Evolutionary conservation across 1,140 invertebrate species (phyloP).

Genomic region (Heliconius himera): DNA sequence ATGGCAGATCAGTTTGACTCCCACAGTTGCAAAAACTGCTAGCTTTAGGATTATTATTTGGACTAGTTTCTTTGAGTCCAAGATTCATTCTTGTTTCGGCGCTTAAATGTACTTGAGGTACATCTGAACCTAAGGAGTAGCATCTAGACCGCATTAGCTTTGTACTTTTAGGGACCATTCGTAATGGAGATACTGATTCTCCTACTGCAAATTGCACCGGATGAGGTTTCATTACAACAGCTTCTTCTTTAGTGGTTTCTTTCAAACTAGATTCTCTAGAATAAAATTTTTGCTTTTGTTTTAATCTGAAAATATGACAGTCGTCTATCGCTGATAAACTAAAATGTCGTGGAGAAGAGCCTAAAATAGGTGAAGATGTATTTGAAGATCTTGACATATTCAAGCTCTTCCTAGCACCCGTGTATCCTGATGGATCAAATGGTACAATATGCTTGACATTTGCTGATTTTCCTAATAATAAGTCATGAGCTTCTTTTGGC

Average conservation of each 20-base stretch:
- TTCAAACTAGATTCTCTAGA: constrained; percentile 76
- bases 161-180: constrained; percentile 62
- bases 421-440: constrained; percentile 84
- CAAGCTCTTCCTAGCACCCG: constrained; percentile 72
- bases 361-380: constrained; percentile 73
- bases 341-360: constrained; percentile 82
- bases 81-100: constrained; percentile 84
- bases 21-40: constrained; percentile 85
- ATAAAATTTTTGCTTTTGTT: constrained; percentile 73
- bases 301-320: constrained; percentile 76
- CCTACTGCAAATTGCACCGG: constrained; percentile 86
- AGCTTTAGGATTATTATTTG: constrained; percentile 61
- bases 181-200: constrained; percentile 83
- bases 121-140: constrained; percentile 84
- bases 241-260: constrained; percentile 68
- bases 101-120: constrained; percentile 82
- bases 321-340: constrained; percentile 84
- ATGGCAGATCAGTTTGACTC: constrained; percentile 87
- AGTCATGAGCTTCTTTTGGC: constrained; percentile 88
- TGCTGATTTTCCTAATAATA: constrained; percentile 86
- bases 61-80: constrained; percentile 80
- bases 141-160: constrained; percentile 79
- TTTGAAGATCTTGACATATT: constrained; percentile 67
- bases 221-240: constrained; percentile 58
- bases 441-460: constrained; percentile 89